Evolutionary conservation across 2,888 invertebrate genomes (phyloP), one percentile per base, ranked within the genome.

Genomic region (Gnatocerus cornutus): DNA sequence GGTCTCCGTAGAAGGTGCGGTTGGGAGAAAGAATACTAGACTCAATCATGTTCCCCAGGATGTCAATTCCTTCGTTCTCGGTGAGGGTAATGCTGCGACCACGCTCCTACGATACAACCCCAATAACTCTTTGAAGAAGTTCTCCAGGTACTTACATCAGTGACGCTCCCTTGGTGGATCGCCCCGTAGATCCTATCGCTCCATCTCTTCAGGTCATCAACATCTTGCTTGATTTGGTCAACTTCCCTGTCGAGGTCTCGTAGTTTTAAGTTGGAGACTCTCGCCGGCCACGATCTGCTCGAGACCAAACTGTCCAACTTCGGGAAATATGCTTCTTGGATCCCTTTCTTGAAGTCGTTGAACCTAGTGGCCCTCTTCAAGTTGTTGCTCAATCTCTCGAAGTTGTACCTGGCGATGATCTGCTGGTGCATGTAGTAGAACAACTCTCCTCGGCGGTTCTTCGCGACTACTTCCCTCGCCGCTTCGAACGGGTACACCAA

Each of bases 341-440:
- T 92, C 10, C 92, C 90, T 6, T 89, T 88, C 0, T 89, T 87
- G 82, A 92, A 89, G 81, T 93, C 88, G 74, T 87, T 88, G 74
- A 88, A 89, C 0, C 90, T 88, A 12, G 84, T 85, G 2, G 91
- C 91, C 0, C 92, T 89, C 0, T 86, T 80, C 75, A 94, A 81
- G 4, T 87, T 88, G 82, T 93, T 93, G 81, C 91, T 91, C 74
- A 94, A 83, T 1, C 94, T 89, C 81, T 94, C 94, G 69, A 87
- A 82, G 79, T 93, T 93, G 84, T 93, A 95, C 88, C 90, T 87
- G 2, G 89, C 89, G 69, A 89, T 79, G 64, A 90, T 85, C 79
- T 91, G 91, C 74, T 90, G 88, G 76, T 94, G 94, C 93, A 93
- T 93, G 83, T 92, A 93, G 81, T 89, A 93, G 84, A 94, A 94